Conservation (phyloP, 2,888 invertebrate species). For the Pherbina coryleti region DNA sequence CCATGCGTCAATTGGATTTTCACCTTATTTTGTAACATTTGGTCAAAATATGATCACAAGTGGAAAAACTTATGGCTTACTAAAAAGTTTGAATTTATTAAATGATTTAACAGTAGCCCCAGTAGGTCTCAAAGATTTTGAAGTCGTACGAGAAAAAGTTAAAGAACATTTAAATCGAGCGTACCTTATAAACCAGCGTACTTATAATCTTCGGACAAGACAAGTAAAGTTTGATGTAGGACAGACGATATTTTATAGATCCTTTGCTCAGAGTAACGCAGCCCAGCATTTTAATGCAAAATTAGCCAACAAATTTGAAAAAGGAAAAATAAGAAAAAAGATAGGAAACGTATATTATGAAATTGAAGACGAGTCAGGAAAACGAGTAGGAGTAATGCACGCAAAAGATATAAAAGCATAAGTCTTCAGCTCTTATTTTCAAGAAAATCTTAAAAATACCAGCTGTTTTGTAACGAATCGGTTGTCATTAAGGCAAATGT, state of each 20-base stretch:
- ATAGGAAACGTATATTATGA: constrained; percentile 6
- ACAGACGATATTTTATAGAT: background rate
- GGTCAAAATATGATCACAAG: constrained; percentile 2
- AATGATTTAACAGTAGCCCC: background rate
- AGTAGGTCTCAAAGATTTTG: background rate
- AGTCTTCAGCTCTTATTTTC: background rate
- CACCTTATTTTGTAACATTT: background rate
- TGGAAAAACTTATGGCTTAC: background rate
- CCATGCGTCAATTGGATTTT: background rate
- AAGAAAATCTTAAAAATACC: background rate
- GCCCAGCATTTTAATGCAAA: background rate
- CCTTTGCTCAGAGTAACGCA: background rate
- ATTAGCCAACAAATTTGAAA: background rate
- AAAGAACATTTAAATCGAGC: background rate
- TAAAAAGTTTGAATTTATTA: background rate
- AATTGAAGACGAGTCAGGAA: background rate
- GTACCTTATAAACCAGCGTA: background rate
- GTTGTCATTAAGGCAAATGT: too few relatives aligned
- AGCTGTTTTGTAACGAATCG: constrained; percentile 3
- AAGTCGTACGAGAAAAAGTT: background rate
- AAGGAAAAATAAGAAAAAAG: background rate
- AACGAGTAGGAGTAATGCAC: background rate
- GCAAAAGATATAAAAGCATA: constrained; percentile 2
- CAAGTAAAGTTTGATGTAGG: background rate
- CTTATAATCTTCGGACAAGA: background rate